A percentile compares a stretch with the other conserved stretches of the same genome.
Evolutionary conservation across 1,140 invertebrate genomes (phyloP).

Genomic region (Phortica variegata): DNA sequence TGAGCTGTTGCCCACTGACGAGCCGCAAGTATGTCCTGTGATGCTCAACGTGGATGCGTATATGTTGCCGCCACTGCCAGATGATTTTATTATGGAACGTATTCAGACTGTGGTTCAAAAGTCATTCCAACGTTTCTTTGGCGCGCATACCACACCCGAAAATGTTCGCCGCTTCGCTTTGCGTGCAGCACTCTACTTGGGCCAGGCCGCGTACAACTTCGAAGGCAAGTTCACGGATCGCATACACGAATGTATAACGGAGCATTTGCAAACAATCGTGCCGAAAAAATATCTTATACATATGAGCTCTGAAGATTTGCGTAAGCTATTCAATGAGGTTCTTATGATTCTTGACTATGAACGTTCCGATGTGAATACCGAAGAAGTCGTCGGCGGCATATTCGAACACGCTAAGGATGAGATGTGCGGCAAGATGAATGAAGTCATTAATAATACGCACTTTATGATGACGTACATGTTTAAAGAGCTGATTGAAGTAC

Average conservation of each 20-base stretch:
- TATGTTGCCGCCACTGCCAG: constrained; percentile 35
- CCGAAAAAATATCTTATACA: constrained; percentile 49
- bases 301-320: constrained; percentile 34
- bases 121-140: constrained; percentile 35
- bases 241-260: constrained; percentile 43
- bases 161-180: constrained; percentile 37
- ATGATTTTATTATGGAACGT: constrained; percentile 46
- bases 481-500: constrained; percentile 43
- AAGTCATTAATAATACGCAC: constrained; percentile 39
- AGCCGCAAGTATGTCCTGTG: constrained; percentile 25
- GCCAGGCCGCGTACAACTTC: constrained; percentile 45
- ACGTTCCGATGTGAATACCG: constrained; percentile 42
- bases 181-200: constrained; percentile 40
- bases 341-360: constrained; percentile 44
- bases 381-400: constrained; percentile 44
- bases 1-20: constrained; percentile 20
- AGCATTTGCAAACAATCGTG: constrained; percentile 40
- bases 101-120: constrained; percentile 45
- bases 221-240: constrained; percentile 41
- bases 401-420: constrained; percentile 44
- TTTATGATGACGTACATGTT: constrained; percentile 40
- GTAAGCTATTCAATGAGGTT: constrained; percentile 44
- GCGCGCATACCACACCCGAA: constrained; percentile 30
- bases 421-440: constrained; percentile 16
- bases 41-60: constrained; percentile 39